Base-by-base conservation (phyloP, 2,113 vertebrate genomes). In the Rhinolophus ferrumequinum region DNA sequence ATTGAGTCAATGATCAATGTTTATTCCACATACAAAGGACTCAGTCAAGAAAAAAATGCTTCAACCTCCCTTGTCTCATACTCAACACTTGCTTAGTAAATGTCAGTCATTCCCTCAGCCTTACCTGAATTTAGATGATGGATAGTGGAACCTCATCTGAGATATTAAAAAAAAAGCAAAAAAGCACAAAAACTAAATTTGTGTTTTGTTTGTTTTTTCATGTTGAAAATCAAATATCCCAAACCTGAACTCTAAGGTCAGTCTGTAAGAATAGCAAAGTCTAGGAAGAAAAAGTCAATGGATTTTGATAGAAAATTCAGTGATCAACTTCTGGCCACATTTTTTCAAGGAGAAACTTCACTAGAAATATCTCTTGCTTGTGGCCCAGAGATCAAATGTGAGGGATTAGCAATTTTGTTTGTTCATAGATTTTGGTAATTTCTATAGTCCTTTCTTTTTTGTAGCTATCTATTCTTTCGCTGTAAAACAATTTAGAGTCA, bases 261-360 rank as follows among this genome's bases (percentile, higher is more conserved):
- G 33, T 79, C 67, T 96, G 24, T 41, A 88, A 84, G 66, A 75
- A 64, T 6, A 60, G 58, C 44, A 54, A 92, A 79, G 30, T 84
- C 21, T 35, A 87, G 26, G 18, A 13, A 26, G 16, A 24, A 50
- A 93, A 92, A 35, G 13, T 47, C 80, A 77, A 1, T 54, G 38
- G 35, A 62, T 81, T 87, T 80, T 92, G 64, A 80, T 12, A 79
- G n/a, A 64, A 92, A 83, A 44, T 64, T 95, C 72, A 89, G 77
- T 2, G 35, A 66, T 67, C 1, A n/a, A 70, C 35, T 77, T 82
- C 30, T 33, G 10, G 73, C 14, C 19, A 24, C 5, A 56, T 0
- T 21, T 86, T 93, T 26, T 41, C 47, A n/a, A 81, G 47, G n/a
- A 70, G 35, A 62, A 16, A 12, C 4, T 50, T 72, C 33, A 41